Evolutionary conservation across 2,797 vertebrate genomes (phyloP).

Genomic region (Rhinatrema bivittatum): DNA sequence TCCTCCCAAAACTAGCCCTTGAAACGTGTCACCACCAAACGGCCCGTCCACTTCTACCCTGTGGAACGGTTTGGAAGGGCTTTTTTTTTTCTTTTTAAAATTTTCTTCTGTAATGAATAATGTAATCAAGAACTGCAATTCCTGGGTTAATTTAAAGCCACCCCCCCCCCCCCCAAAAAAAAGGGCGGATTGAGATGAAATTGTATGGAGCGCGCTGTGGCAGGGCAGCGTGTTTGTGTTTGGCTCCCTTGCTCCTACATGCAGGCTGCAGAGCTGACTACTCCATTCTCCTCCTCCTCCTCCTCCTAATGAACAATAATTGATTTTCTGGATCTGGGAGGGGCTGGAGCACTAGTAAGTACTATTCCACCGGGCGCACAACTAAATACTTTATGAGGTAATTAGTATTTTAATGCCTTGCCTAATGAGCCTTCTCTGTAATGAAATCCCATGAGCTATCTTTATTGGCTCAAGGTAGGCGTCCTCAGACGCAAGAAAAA

Average conservation of each 20-base stretch:
- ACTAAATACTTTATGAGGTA: constrained; percentile 98
- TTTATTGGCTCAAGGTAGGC: constrained; percentile 55
- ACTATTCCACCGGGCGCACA: constrained; percentile 76
- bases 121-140: constrained; percentile 19
- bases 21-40: too few relatives aligned
- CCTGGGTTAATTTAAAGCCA: too few relatives aligned
- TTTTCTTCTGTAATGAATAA: constrained; percentile 27
- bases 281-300: too few relatives aligned
- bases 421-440: constrained; percentile 75
- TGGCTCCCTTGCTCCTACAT: constrained; percentile 44
- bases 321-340: constrained; percentile 86
- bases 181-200: constrained; percentile 46
- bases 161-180: too few relatives aligned
- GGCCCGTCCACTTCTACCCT: constrained; percentile 13
- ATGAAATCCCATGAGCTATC: constrained; percentile 60
- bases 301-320: constrained; percentile 97
- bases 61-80: background rate
- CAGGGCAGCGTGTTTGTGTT: constrained; percentile 39
- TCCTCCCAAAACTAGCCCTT: too few relatives aligned
- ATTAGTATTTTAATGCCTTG: constrained; percentile 87
- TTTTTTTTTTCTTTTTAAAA: too few relatives aligned
- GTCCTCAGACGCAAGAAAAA: constrained; percentile 50
- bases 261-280: constrained; percentile 41
- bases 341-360: constrained; percentile 74
- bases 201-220: constrained; percentile 28